phyloP scores from a whole-genome alignment of 2,888 invertebrate species.

The Dasypolia templi region DNA sequence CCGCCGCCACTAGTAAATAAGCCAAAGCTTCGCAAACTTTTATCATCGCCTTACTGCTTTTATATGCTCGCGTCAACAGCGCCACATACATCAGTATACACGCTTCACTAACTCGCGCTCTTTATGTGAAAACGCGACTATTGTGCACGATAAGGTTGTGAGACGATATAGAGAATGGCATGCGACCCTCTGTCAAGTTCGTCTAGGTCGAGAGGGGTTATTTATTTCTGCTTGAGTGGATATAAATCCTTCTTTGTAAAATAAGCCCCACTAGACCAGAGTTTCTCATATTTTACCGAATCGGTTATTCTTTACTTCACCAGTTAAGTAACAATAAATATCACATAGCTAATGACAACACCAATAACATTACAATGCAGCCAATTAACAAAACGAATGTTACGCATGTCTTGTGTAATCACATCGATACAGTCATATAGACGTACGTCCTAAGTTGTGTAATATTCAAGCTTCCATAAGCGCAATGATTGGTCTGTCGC shows the following conservation, averaged over 20 bases:
- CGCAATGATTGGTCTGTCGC: constrained; percentile 52
- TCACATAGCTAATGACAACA: background rate
- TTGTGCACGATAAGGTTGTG: constrained; percentile 36
- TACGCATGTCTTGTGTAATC: background rate
- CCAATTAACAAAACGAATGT: background rate
- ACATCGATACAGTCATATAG: constrained; percentile 11
- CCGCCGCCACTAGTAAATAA: constrained; percentile 77
- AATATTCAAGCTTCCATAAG: constrained; percentile 41
- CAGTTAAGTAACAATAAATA: background rate
- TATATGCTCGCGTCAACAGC: constrained; percentile 52
- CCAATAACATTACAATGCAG: background rate
- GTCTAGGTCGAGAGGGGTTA: constrained; percentile 17
- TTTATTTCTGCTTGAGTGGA: constrained; percentile 7
- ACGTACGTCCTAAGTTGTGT: constrained; percentile 10
- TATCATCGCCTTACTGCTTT: constrained; percentile 58
- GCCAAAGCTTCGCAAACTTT: constrained; percentile 73
- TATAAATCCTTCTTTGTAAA: constrained; percentile 13
- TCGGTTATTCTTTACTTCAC: background rate
- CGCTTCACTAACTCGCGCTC: constrained; percentile 42
- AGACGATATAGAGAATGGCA: constrained; percentile 19
- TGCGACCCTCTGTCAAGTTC: constrained; percentile 40
- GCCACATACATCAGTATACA: constrained; percentile 22
- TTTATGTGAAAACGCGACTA: constrained; percentile 51
- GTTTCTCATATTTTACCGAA: background rate
- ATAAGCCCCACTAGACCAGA: background rate